These are phyloP conservation scores for Epizoanthus illoricatus DNA, from an alignment of 92 coral and sea anemone genomes.

Conservation along the genomic window DNA sequence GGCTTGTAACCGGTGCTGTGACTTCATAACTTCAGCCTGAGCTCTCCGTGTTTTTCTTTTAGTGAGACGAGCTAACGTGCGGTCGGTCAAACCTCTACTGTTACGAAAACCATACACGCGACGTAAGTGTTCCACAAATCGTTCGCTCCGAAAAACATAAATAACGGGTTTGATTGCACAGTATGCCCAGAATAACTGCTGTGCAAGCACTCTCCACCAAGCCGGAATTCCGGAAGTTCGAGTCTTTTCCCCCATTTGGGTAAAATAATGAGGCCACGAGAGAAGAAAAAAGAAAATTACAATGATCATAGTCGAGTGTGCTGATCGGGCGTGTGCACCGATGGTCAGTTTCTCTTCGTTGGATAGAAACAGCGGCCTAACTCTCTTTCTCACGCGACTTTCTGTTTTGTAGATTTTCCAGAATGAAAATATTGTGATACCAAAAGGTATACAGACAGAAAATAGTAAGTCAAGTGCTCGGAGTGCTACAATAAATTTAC, in stretches of 20 bases:
- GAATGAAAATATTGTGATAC: background rate
- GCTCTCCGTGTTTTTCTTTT: no score
- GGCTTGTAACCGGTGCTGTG: background rate
- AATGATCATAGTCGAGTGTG: background rate
- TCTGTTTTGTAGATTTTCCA: conserved; percentile 7
- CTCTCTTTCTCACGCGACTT: background rate
- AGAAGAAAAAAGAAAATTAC: background rate
- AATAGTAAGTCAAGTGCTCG: background rate
- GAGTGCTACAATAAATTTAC: background rate
- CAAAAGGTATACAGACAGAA: background rate
- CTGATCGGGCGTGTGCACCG: conserved; percentile 3
- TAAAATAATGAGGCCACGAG: background rate
- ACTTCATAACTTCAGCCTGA: no score
- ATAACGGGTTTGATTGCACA: background rate
- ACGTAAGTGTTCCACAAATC: conserved; percentile 1
- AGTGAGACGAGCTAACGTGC: background rate
- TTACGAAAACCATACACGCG: background rate
- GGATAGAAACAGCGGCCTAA: conserved; percentile 5
- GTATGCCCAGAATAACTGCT: conserved; percentile 6
- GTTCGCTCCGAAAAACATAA: background rate
- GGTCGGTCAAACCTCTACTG: background rate
- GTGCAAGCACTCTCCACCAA: conserved; percentile 11
- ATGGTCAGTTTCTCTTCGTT: conserved; percentile 9
- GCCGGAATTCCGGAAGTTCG: background rate
- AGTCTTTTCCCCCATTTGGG: background rate